Base-by-base conservation (phyloP, 2,888 invertebrate species). In the Nemotelus pantherinus region DNA sequence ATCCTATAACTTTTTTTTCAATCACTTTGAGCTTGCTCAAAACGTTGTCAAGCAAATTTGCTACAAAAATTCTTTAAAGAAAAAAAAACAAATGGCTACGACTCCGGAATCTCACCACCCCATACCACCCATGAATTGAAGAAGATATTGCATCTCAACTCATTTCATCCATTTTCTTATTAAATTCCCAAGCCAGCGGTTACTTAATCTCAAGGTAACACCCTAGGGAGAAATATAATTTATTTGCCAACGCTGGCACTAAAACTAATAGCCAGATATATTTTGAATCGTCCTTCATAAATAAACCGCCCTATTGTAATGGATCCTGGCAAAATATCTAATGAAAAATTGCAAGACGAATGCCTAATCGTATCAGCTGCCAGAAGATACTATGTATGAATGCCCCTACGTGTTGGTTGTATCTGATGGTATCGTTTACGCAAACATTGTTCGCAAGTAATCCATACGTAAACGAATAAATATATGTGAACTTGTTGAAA, bases 251-350 rank as follows among this genome's bases (percentile, higher is more conserved):
- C 67, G 77, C 75, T 75, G 68, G 77, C 77, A 72, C 47, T 57
- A 48, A 63, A 55, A 74, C 75, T 77, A 79, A 77, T 77, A 74
- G 68, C 77, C 67, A 79, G 67, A 79, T 77, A 79, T 79, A 79
- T 79, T 79, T 79, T 79, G 79, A 78, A 74, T 77, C 58, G 64
- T 77, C 39, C 39, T 75, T 68, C 79, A 77, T 79, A 79, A 79
- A 79, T 79, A 79, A 79, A 79, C 77, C 79, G 79, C 79, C 79
- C 75, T 75, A 75, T 79, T 79, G 79, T 79, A 67, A 67, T 70
- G 67, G 67, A 74, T 72, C 65, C 65, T 39, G 7, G 43, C 57
- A 77, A 74, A 74, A 57, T 74, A 63, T 57, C 50, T 67, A 67
- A 77, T 74, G 77, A 77, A 74, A 77, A 77, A 77, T 77, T 77